Evolutionary conservation across 92 coral and sea anemone genomes (phyloP).

Genomic region (Umimayanthus chanpuru): DNA sequence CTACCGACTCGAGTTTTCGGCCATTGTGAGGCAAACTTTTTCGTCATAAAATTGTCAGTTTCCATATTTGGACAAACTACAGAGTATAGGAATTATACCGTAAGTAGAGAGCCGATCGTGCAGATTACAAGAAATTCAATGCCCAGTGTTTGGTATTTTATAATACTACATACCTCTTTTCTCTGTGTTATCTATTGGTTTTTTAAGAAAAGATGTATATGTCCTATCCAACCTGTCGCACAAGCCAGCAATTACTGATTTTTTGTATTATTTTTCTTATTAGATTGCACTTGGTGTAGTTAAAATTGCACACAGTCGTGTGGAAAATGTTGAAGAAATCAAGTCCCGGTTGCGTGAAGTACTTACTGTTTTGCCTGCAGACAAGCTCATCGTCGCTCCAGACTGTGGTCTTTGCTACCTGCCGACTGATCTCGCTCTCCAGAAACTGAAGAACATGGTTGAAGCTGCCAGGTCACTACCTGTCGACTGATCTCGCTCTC

Average conservation of each 20-base stretch:
- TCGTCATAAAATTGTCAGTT: too few species aligned
- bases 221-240: too few species aligned
- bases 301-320: conserved; percentile 74
- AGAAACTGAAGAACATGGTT: conserved; percentile 83
- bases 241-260: neutral
- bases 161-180: too few species aligned
- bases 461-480: conserved; percentile 76
- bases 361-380: conserved; percentile 78
- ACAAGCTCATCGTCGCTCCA: conserved; percentile 86
- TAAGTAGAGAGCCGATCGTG: too few species aligned
- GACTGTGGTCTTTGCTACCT: conserved; percentile 91
- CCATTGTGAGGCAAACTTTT: too few species aligned
- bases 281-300: conserved; percentile 83
- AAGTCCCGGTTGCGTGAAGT: conserved; percentile 71
- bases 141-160: too few species aligned
- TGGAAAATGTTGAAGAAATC: conserved; percentile 87
- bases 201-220: too few species aligned
- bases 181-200: too few species aligned
- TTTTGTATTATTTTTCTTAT: neutral
- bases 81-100: too few species aligned
- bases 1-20: too few species aligned
- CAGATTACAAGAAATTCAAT: too few species aligned
- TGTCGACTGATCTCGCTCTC: neutral
- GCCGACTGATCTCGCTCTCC: conserved; percentile 71
- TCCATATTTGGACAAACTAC: too few species aligned